A percentile compares a stretch with the other conserved stretches of the same genome.
phyloP scores from a whole-genome alignment of 2,797 vertebrate species.

The Dipus sagitta region DNA sequence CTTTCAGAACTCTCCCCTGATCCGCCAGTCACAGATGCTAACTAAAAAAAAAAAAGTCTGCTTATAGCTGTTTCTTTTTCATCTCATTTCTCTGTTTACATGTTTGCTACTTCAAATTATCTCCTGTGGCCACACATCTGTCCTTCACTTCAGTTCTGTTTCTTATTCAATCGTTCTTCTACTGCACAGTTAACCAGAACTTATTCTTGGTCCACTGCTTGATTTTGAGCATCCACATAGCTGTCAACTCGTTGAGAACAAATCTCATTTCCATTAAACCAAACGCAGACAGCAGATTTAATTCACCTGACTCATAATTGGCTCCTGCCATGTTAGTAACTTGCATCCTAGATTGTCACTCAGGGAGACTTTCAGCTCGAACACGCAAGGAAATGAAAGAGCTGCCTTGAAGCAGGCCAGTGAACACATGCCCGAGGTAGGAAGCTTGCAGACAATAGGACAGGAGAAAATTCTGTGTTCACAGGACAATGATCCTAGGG shows the following conservation, averaged over 20 bases:
- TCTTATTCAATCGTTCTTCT: not conserved
- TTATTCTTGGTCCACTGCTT: not conserved
- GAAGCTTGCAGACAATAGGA: not conserved
- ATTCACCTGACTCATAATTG: not conserved
- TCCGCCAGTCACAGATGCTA: not conserved
- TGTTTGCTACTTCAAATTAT: not conserved
- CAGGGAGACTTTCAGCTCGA: not conserved
- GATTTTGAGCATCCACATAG: not conserved
- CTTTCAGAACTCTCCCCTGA: not conserved
- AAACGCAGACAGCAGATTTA: not conserved
- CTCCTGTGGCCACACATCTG: not conserved
- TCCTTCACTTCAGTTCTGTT: not conserved
- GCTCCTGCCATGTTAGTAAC: not conserved
- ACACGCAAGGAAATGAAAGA: not conserved
- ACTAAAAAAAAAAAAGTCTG: not conserved
- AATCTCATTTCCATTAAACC: slow-evolving; percentile 27
- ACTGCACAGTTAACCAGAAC: not conserved
- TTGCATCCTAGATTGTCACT: not conserved
- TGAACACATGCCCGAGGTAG: not conserved
- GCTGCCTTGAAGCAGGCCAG: not conserved
- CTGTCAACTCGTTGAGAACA: not conserved
- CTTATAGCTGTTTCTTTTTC: not conserved
- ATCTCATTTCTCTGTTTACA: not conserved
- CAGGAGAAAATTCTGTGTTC: not conserved
- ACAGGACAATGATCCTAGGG: not conserved